Base-by-base conservation (phyloP, 2,888 invertebrate species). In the Esperia sulphurella region DNA sequence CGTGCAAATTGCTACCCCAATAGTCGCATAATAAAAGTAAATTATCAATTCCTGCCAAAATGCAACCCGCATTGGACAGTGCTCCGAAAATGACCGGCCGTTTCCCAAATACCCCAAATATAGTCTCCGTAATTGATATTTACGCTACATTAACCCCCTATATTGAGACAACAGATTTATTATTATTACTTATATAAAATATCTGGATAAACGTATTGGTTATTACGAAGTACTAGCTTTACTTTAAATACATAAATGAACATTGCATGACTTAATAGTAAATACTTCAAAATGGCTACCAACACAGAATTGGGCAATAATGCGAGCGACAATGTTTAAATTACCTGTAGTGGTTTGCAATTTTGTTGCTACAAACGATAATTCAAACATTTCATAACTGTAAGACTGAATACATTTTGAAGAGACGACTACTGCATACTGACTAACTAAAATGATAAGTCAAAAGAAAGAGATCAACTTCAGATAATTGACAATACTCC, bases 71-170 rank as follows among this genome's bases (percentile, higher is more conserved):
- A 59, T 57, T 59, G 68, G 65, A 39, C 40, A 39, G 40, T 40
- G 48, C 55, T 45, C 40, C 30, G 57, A 52, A 67, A 79, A 82
- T 84, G 81, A 80, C 72, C 67, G 71, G 55, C 67, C 67, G 74
- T 68, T 71, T 72, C 65, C 79, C 71, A 71, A 80, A 77, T 75
- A 75, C 73, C 62, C 74, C 75, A 21, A 63, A 75, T 77, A 74
- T 71, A 74, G 72, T 65, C 75, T 58, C 56, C 63, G 69, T 83
- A 85, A 87, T 87, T 86, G 83, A 83, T 86, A 86, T 87, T 87
- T 83, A 86, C 83, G 83, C 75, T 57, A 68, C 79, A 78, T 79
- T 82, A 74, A 81, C 65, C 71, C 68, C 62, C 63, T 21, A 12
- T 65, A 60, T 67, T 65, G 66, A 59, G 57, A 56, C 61, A 61